Conservation (phyloP, 2,797 vertebrate genomes). For the Diplodus sargus region DNA sequence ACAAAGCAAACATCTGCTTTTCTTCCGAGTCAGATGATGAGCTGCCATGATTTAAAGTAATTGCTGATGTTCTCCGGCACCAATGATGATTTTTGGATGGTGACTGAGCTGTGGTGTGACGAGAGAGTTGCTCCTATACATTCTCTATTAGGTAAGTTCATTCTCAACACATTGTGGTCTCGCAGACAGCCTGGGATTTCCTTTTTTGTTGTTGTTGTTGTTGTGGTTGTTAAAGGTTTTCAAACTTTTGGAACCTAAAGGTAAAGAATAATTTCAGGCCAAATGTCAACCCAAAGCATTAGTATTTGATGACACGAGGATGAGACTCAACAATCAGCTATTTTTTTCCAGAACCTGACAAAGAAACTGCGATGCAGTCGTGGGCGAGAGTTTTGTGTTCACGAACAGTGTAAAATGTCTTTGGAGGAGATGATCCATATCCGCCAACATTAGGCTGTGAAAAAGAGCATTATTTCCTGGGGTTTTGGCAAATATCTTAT, state of each 20-base stretch:
- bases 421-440: background rate
- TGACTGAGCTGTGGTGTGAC: background rate
- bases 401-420: too few relatives aligned
- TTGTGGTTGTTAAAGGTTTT: background rate
- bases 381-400: background rate
- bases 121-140: background rate
- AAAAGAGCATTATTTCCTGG: too few relatives aligned
- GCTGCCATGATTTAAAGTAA: background rate
- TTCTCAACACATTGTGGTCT: background rate
- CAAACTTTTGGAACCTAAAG: background rate
- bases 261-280: too few relatives aligned
- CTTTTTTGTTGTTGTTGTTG: too few relatives aligned
- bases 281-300: too few relatives aligned
- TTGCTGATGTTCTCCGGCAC: background rate
- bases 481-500: too few relatives aligned
- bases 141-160: background rate
- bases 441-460: background rate
- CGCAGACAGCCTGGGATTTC: background rate
- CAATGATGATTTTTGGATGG: background rate
- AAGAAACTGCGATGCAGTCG: background rate
- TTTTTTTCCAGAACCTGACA: background rate
- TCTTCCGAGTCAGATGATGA: background rate
- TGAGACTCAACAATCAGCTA: too few relatives aligned
- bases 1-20: background rate
- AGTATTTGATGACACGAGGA: too few relatives aligned